Evolutionary conservation across 2,888 invertebrate genomes (phyloP).

Genomic region (Metacarcinus magister): DNA sequence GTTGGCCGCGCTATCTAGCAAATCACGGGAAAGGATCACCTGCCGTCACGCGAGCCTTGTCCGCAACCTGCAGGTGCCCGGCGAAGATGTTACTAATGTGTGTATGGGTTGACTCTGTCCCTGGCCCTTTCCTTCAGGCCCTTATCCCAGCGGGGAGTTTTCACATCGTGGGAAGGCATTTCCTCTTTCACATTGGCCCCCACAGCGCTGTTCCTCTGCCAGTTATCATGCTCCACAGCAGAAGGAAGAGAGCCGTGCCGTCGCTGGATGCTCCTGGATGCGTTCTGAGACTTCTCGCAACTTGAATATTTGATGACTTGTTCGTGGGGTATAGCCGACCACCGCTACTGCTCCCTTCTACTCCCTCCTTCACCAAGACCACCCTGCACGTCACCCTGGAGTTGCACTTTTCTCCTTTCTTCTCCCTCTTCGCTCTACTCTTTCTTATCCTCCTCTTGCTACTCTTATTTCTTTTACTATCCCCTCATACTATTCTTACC

Average conservation of each 20-base stretch:
- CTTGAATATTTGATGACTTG: slow-evolving; percentile 79
- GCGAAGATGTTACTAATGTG: slow-evolving; percentile 57
- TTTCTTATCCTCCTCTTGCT: neutral
- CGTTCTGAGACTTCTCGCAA: slow-evolving; percentile 70
- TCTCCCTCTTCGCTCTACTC: neutral
- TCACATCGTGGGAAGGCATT: slow-evolving; percentile 69
- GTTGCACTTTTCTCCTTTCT: neutral
- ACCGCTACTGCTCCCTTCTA: slow-evolving; percentile 57
- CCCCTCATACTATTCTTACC: neutral
- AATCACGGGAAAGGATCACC: slow-evolving; percentile 63
- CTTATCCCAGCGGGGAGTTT: slow-evolving; percentile 66
- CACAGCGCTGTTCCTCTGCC: slow-evolving; percentile 70
- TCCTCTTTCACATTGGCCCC: slow-evolving; percentile 69
- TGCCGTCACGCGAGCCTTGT: slow-evolving; percentile 41
- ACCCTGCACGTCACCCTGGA: slow-evolving; percentile 26
- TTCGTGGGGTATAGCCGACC: slow-evolving; percentile 69
- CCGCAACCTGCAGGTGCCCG: slow-evolving; percentile 36
- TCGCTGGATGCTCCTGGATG: slow-evolving; percentile 73
- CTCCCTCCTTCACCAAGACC: slow-evolving; percentile 10
- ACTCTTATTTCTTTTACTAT: neutral
- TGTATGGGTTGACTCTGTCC: slow-evolving; percentile 56
- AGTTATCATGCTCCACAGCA: slow-evolving; percentile 70
- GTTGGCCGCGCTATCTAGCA: slow-evolving; percentile 59
- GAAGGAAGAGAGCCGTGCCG: slow-evolving; percentile 56
- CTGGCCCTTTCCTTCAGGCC: slow-evolving; percentile 44